A percentile compares a stretch with the other conserved stretches of the same genome.
These are phyloP conservation scores for Pocillopora damicornis DNA, from an alignment of 64 coral and sea anemone genomes.

Conservation along the genomic window DNA sequence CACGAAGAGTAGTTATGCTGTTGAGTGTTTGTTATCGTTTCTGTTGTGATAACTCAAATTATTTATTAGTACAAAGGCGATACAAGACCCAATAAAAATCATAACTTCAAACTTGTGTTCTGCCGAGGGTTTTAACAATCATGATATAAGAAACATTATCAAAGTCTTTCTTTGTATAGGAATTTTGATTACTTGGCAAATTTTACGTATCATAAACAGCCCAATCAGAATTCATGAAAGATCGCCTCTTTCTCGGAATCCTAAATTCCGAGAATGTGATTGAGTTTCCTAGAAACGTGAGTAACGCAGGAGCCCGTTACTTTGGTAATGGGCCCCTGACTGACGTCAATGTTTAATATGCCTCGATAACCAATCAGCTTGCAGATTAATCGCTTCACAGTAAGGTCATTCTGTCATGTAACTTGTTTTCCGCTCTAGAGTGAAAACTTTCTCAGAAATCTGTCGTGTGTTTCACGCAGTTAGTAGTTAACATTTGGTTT, in stretches of 20 bases:
- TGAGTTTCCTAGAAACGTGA: conserved; percentile 7
- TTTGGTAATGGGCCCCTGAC: no score
- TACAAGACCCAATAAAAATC: no score
- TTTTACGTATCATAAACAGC: not conserved
- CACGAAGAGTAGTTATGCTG: no score
- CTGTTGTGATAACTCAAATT: no score
- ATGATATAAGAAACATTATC: not conserved
- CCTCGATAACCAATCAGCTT: not conserved
- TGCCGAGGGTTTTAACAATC: no score
- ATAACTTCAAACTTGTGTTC: no score
- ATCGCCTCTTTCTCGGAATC: conserved; percentile 10
- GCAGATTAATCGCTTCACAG: not conserved
- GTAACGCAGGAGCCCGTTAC: no score
- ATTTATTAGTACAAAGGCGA: no score
- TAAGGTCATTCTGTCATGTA: conserved; percentile 4
- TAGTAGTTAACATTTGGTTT: not conserved
- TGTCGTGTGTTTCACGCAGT: not conserved
- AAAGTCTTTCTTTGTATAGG: not conserved
- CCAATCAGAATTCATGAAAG: not conserved
- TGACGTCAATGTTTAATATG: not conserved
- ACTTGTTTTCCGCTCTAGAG: not conserved
- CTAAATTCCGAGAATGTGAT: not conserved
- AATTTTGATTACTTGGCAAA: not conserved
- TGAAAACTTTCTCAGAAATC: conserved; percentile 8
- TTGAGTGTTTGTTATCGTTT: no score